Evolutionary conservation across 2,888 invertebrate genomes (phyloP).

Genomic region (Agriopis aurantiaria): DNA sequence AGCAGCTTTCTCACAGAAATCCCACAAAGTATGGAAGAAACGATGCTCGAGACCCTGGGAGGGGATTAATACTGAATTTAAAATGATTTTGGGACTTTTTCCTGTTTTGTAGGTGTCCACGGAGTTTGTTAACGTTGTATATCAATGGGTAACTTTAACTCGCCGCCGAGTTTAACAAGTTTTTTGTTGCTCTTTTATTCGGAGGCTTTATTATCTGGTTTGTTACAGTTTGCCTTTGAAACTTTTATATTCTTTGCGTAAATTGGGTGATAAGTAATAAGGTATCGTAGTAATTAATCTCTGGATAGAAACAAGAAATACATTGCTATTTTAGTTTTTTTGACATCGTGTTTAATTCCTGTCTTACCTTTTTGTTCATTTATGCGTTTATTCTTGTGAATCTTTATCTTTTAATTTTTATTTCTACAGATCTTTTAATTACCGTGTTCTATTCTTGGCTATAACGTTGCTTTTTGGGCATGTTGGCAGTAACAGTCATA

Average conservation of each 20-base stretch:
- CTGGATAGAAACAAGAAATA: background rate
- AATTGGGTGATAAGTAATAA: conserved; percentile 25
- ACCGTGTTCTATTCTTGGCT: too few relatives aligned
- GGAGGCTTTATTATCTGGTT: conserved; percentile 29
- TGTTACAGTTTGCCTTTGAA: conserved; percentile 25
- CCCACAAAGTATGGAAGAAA: conserved; percentile 78
- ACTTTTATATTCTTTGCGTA: conserved; percentile 19
- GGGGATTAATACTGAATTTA: conserved; percentile 83
- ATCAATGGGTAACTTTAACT: conserved; percentile 65
- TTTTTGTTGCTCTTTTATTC: conserved; percentile 50
- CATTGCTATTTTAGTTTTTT: background rate
- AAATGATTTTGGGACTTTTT: conserved; percentile 77
- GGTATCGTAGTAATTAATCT: conserved; percentile 24
- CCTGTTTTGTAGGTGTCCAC: conserved; percentile 67
- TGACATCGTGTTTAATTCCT: background rate
- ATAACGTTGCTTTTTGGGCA: too few relatives aligned
- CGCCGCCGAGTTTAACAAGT: conserved; percentile 56
- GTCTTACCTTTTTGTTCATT: background rate
- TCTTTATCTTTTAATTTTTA: too few relatives aligned
- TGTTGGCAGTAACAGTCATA: too few relatives aligned
- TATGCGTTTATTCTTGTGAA: too few relatives aligned
- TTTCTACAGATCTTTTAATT: too few relatives aligned
- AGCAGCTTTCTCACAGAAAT: conserved; percentile 82
- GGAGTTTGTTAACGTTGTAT: conserved; percentile 68
- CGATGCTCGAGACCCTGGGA: conserved; percentile 72